Base-by-base conservation (phyloP, 2,888 invertebrate species). In the Scaptomyza caliginosa region DNA sequence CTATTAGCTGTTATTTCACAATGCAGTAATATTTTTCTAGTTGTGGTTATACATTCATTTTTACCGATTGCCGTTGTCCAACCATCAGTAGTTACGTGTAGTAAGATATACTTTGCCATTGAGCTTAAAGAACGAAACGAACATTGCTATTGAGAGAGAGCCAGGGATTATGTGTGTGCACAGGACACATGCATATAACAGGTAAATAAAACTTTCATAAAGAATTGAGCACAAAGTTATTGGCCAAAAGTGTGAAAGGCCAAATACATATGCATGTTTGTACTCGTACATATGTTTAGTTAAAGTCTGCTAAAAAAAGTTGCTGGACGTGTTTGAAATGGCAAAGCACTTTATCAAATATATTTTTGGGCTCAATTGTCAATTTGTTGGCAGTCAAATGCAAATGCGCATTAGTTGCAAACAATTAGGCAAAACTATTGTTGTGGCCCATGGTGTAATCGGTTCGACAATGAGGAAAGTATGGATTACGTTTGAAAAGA, bases 1-100 rank as follows among this genome's bases (percentile, higher is more conserved):
- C 76, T 68, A 79, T 79, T 75, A 77, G 55, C 51, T 63, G 58
- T 67, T 81, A 64, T 74, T 82, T 65, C 55, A 67, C 67, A 74
- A 70, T 67, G 79, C 46, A 40, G 54, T 43, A 48, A 48, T 45
- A 70, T 70, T 78, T 82, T 46, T 74, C 39, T 58, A 42, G 65
- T 38, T 16, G 17, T 30, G 24, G 39, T 23, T 24, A 17, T 50
- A 13, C 43, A 30, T 24, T 42, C 48, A 42, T 13, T 21, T 40
- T 45, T 32, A 36, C 21, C 13, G 8, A 26, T 21, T 26, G 30
- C 21, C 34, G 16, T 8, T 34, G 34, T 34, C 34, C 7, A 19
- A 34, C 24, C n/a, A 32, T 32, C 50, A 30, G 32, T 34, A 28
- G 19, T 19, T 26, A 28, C 45, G 24, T 19, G 1, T 11, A 17